Conservation (phyloP, 1,140 invertebrate genomes). For the Parapsyche elsis region DNA sequence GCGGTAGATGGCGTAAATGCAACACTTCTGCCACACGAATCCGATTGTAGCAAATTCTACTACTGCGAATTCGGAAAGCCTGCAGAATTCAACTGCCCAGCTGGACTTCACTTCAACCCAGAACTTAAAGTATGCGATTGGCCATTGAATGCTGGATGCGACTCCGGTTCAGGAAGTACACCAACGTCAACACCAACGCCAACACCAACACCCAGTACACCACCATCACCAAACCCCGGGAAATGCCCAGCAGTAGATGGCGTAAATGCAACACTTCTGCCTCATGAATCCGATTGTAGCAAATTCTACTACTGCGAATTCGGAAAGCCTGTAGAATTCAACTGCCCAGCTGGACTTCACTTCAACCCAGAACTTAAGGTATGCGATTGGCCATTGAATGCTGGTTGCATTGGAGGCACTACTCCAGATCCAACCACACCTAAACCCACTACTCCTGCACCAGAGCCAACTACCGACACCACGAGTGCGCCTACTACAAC, state of each 20-base stretch:
- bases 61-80: conserved; percentile 2
- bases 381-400: conserved; percentile 41
- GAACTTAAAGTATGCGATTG: neutral
- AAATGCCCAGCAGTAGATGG: neutral
- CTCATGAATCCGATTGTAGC: conserved; percentile 62
- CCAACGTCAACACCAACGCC: neutral
- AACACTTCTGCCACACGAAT: conserved; percentile 25
- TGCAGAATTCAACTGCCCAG: neutral
- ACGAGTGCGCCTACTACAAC: conserved; percentile 15
- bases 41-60: conserved; percentile 40
- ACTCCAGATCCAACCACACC: neutral
- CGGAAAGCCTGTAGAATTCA: conserved; percentile 58
- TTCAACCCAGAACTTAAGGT: conserved; percentile 59
- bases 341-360: conserved; percentile 62
- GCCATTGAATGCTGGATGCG: neutral
- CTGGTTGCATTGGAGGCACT: conserved; percentile 5
- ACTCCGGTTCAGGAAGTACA: neutral
- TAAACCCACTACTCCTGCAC: conserved; percentile 4
- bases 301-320: conserved; percentile 65
- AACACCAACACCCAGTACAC: neutral
- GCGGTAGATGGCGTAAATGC: neutral
- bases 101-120: neutral
- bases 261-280: conserved; percentile 39
- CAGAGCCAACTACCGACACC: conserved; percentile 3
- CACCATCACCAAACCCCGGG: neutral